These are phyloP conservation scores for Mesembrinibis cayennensis DNA, from an alignment of 2,113 vertebrate genomes.

Conservation along the genomic window DNA sequence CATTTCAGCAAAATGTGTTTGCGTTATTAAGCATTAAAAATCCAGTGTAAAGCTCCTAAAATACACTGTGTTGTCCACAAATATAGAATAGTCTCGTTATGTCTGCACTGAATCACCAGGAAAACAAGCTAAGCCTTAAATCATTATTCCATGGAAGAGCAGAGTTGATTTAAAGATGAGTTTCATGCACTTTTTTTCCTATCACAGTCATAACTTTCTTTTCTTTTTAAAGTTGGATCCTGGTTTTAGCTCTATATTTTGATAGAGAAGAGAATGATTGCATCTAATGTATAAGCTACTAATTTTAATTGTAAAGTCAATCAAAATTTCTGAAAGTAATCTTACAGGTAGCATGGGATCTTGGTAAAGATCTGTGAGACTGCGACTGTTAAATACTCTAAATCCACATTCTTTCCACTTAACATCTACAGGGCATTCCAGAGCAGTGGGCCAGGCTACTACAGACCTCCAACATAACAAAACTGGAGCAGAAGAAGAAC, in stretches of 20 bases:
- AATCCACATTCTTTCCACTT: conserved; percentile 48
- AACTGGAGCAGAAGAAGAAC: conserved; percentile 98
- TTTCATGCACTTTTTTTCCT: conserved; percentile 75
- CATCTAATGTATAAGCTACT: conserved; percentile 63
- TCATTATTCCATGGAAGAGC: conserved; percentile 75
- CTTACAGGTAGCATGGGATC: conserved; percentile 77
- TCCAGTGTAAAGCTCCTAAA: conserved; percentile 66
- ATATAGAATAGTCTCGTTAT: conserved; percentile 67
- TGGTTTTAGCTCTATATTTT: conserved; percentile 78
- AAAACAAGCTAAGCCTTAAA: conserved; percentile 68
- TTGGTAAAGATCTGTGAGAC: conserved; percentile 71
- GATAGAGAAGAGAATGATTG: conserved; percentile 74
- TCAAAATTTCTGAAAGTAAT: conserved; percentile 70
- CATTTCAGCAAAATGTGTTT: conserved; percentile 27
- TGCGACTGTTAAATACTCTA: not conserved
- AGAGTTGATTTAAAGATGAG: conserved; percentile 72
- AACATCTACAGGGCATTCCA: conserved; percentile 88
- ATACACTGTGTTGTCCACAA: conserved; percentile 47
- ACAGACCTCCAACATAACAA: conserved; percentile 98
- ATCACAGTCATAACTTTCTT: conserved; percentile 74
- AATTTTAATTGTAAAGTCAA: conserved; percentile 69
- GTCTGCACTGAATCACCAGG: conserved; percentile 74
- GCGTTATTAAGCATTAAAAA: conserved; percentile 34
- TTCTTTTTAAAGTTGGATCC: conserved; percentile 74
- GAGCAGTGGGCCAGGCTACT: conserved; percentile 97